Base-by-base conservation (phyloP, 2,113 vertebrate species). In the Silurus meridionalis region DNA sequence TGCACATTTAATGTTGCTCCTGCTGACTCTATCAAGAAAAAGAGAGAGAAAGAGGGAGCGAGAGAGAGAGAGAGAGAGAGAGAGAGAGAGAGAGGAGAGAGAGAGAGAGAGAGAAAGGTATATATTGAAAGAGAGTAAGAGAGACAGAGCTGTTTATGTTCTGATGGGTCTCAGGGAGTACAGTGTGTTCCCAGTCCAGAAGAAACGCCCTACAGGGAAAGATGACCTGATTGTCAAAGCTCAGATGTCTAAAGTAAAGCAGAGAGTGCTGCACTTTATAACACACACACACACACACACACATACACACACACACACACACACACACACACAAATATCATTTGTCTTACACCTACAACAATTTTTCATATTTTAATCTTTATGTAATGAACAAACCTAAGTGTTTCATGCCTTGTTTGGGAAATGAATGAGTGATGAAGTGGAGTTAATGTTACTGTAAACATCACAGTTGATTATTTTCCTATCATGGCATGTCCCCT, bases 61-160 rank as follows among this genome's bases (percentile, higher is more conserved):
- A 60, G 82, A 83, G 28, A 80, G 23, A 6, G 75, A 63, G 80
- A 57, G 74, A 57, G 53, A 23, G 75, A 85, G 78, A 87, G 64
- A 85, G 61, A 57, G 72, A 79, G 83, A 81, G 87, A 88, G 87
- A 89, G 84, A 86, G 91, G 85, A 71, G 63, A 53, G 28, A 79
- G 63, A 37, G 25, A 55, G 61, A 50, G 91, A 91, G 90, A 89
- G 57, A 52, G 57, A 69, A 71, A 64, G 75, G 14, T 53, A 75
- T 81, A 72, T 37, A n/a, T 25, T n/a, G 64, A 66, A 74, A 60
- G 91, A 55, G 90, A 86, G 89, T 87, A 72, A 37, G 50, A 85
- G 58, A 80, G 66, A 86, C 87, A 83, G 85, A 82, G 58, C 55
- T 71, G 85, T 61, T 87, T 87, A 87, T 85, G 63, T 87, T 80